phyloP scores from a whole-genome alignment of 2,888 invertebrate genomes.

The Epirrita christyi region DNA sequence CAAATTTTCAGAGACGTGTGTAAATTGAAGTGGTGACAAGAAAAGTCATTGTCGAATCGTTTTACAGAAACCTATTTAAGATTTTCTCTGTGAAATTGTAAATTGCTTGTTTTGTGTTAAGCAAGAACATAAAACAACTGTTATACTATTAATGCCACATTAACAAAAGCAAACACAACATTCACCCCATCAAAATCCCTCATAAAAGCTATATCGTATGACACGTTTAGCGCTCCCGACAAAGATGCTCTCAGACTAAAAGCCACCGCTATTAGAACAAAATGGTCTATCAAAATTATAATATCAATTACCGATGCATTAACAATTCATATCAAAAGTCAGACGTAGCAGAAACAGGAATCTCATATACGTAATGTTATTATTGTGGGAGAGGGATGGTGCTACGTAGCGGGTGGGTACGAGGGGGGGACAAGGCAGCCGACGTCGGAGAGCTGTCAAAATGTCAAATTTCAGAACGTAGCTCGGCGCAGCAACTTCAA shows the following conservation, averaged over 20 bases:
- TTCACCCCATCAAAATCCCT: conserved; percentile 45
- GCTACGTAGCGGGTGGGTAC: conserved; percentile 46
- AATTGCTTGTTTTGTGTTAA: conserved; percentile 7
- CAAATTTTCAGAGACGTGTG: conserved; percentile 29
- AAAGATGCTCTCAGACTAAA: conserved; percentile 62
- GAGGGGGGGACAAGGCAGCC: conserved; percentile 67
- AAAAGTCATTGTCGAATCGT: conserved; percentile 21
- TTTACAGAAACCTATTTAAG: conserved; percentile 14
- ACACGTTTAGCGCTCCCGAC: conserved; percentile 50
- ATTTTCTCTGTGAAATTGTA: conserved; percentile 9
- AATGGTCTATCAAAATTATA: conserved; percentile 80
- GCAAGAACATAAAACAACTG: conserved; percentile 8
- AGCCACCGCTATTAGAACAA: conserved; percentile 67
- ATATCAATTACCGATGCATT: conserved; percentile 84
- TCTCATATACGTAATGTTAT: conserved; percentile 78
- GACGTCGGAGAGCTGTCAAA: conserved; percentile 85
- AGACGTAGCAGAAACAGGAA: conserved; percentile 81
- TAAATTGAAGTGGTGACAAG: conserved; percentile 26
- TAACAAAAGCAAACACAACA: conserved; percentile 33
- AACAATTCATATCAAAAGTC: conserved; percentile 83
- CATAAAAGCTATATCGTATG: conserved; percentile 57
- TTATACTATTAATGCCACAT: conserved; percentile 24
- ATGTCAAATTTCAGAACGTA: conserved; percentile 85
- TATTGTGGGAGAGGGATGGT: conserved; percentile 67
- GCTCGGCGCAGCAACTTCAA: conserved; percentile 81